Percentiles rank a stretch among this genome's conserved stretches.
These are phyloP conservation scores for Lasiommata megera DNA, from an alignment of 2,888 invertebrate species.

Conservation along the genomic window DNA sequence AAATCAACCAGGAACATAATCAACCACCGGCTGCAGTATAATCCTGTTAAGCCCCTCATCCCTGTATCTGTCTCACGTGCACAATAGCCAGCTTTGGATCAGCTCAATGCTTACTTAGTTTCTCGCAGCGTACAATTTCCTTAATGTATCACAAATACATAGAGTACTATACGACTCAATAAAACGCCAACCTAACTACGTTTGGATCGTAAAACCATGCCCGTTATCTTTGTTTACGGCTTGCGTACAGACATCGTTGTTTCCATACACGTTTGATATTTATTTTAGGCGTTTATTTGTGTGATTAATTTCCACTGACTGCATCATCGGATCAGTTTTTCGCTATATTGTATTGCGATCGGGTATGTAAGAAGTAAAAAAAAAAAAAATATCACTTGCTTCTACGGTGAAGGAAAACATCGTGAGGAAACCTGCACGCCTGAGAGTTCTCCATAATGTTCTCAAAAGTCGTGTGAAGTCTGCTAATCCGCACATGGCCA, in stretches of 20 bases:
- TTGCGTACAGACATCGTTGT: not conserved
- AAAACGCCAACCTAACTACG: slow-evolving; percentile 53
- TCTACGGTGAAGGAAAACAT: no score
- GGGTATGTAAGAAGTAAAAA: no score
- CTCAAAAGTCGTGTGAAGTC: no score
- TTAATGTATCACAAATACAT: slow-evolving; percentile 45
- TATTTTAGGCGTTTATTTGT: slow-evolving; percentile 10
- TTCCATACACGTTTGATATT: slow-evolving; percentile 32
- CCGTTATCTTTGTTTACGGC: slow-evolving; percentile 50
- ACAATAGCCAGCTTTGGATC: slow-evolving; percentile 62
- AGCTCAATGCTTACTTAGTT: slow-evolving; percentile 42
- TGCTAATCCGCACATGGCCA: no score
- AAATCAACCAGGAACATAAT: slow-evolving; percentile 77
- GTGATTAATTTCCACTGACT: no score
- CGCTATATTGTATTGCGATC: no score
- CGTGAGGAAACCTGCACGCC: no score
- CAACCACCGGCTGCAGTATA: slow-evolving; percentile 65
- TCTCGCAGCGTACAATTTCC: slow-evolving; percentile 41
- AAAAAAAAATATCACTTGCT: no score
- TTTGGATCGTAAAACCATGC: slow-evolving; percentile 52
- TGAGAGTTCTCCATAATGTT: no score
- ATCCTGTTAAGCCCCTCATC: slow-evolving; percentile 72
- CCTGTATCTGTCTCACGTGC: slow-evolving; percentile 67
- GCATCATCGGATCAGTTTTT: no score
- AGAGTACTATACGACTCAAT: slow-evolving; percentile 52